Evolutionary conservation across 2,113 vertebrate species (phyloP), one percentile per base, ranked within the genome.

Genomic region (Rhinolophus ferrumequinum): DNA sequence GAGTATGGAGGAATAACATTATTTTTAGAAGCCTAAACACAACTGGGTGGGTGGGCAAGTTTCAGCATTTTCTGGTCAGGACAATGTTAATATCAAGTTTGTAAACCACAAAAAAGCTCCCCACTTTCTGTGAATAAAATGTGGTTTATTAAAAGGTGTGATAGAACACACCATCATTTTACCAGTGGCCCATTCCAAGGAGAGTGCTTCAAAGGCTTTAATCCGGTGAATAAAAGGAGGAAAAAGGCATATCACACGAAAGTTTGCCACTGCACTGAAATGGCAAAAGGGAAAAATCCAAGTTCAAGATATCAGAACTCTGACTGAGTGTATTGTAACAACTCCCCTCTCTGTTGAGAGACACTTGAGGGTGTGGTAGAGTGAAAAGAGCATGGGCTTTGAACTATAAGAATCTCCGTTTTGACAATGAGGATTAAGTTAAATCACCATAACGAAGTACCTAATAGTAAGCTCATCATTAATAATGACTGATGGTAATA

Each of bases 31-130:
- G 98, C 98, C 98, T 98, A 98, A 98, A 98, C 92, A 97, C 47
- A 72, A 97, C 98, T 81, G 97, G 97, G 97, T 98, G 98, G 98
- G 98, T 98, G 98, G 98, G 98, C 98, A 98, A 95, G 81, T 96
- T 77, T 90, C 84, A 97, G 96, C 96, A 98, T 98, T 95, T 97
- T 98, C 97, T 12, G 80, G 96, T 96, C 97, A 96, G 93, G 93
- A 98, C 96, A 97, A 97, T 11, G 93, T 92, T 98, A 97, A 90
- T 97, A 96, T 97, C 94, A 98, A 97, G 90, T 93, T 82, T 96
- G 97, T 93, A 88, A 98, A 96, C 97, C 97, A 98, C 97, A 97
- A 97, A 95, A 98, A 96, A 97, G 95, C 58, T 87, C 84, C 89
- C 95, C 50, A 47, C 89, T 96, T 96, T 96, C 80, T 86, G 89